Evolutionary conservation across 2,888 invertebrate species (phyloP).

Genomic region (Tiliacea citrago): DNA sequence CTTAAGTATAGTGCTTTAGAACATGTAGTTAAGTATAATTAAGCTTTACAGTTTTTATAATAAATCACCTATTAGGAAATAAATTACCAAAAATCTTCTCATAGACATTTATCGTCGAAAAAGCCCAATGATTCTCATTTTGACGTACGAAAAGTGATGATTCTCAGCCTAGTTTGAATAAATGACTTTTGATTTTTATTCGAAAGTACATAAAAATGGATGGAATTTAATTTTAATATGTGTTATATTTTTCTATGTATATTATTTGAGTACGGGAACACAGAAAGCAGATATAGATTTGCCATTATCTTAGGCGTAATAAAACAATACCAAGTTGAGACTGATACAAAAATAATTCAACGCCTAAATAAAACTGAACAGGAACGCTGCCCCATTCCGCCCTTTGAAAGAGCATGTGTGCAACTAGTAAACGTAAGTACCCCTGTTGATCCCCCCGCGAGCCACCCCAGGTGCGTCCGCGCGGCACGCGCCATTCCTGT

Average conservation of each 20-base stretch:
- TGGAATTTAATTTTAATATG: neutral
- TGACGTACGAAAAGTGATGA: too few relatives aligned
- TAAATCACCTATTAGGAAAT: neutral
- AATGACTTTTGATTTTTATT: too few relatives aligned
- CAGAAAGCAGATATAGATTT: neutral
- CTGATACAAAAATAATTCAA: neutral
- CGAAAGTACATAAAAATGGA: neutral
- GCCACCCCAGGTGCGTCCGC: slow-evolving; percentile 88
- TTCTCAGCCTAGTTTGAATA: too few relatives aligned
- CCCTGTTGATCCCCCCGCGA: slow-evolving; percentile 89
- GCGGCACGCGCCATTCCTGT: slow-evolving; percentile 90
- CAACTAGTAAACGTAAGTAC: slow-evolving; percentile 90
- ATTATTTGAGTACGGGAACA: neutral
- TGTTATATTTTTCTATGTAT: too few relatives aligned
- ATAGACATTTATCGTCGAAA: neutral
- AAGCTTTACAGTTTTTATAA: neutral
- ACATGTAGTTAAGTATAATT: too few relatives aligned
- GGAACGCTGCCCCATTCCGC: slow-evolving; percentile 82
- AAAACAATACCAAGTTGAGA: neutral
- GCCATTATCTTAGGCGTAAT: too few relatives aligned
- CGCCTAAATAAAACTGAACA: slow-evolving; percentile 61
- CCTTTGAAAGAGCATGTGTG: slow-evolving; percentile 90
- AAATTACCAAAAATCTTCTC: neutral
- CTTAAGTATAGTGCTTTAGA: neutral
- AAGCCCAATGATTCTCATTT: too few relatives aligned